Evolutionary conservation across 2,113 vertebrate species (phyloP), one percentile per base, ranked within the genome.

Genomic region (Passer montanus): DNA sequence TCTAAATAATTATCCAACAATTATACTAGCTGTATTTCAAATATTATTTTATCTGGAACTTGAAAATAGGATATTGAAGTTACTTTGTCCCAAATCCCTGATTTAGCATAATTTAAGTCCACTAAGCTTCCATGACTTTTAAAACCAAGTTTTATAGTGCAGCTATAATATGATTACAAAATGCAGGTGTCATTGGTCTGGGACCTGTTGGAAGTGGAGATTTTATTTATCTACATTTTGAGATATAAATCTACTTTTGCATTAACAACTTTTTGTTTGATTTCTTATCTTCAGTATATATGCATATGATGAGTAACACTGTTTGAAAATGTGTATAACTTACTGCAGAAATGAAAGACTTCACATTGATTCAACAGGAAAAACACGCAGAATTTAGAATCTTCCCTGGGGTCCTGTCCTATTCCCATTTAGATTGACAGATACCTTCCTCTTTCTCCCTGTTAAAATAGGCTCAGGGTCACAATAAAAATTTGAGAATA

Each of bases 401-500:
- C 43, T 81, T 93, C 93, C 87, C 89, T 62, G 21, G 64, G 11
- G 74, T 78, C 47, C 64, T 94, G 92, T 89, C 90, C 87, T 94
- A 72, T 84, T 93, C 90, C 28, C 58, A 44, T 81, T 94, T 84
- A 94, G 53, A 76, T 17, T 84, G 78, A 39, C 0, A 35, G 31
- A 35, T 69, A 37, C 73, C 33, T 86, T 86, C 43, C 23, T 68
- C 10, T 84, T 85, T 35, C 68, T 93, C 41, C 8, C 68, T 86
- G 43, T 80, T 95, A 88, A 95, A 93, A 63, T 83, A 95, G 49
- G 26, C 67, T 96, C 53, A 47, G 88, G 75, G 79, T 77, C 82
- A 88, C 23, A 43, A 30, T 66, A 56, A 44, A 79, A 79, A 80
- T 88, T 62, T 77, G 37, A 62, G 37, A 76, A 15, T 67, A 59